Base-by-base conservation (phyloP, 2,113 vertebrate genomes). In the Eudyptes chrysolophus region DNA sequence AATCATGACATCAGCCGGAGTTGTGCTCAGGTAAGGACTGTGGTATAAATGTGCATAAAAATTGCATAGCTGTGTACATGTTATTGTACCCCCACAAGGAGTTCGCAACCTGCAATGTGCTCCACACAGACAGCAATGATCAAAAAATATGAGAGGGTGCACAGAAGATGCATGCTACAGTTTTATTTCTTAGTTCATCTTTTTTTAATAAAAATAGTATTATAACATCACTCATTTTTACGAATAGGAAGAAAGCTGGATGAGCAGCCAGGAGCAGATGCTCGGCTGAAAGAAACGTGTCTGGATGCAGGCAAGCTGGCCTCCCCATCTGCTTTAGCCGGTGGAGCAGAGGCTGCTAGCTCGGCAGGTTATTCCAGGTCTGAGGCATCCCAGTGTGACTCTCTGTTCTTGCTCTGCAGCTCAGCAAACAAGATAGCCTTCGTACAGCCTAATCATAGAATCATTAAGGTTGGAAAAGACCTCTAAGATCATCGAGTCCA, bases 301-400 rank as follows among this genome's bases (percentile, higher is more conserved):
- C 36, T 81, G 78, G 58, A 51, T 19, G 54, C 44, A 72, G 84
- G 32, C 12, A 68, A 55, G 68, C 38, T 42, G 44, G 14, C 7
- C 6, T 64, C 18, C 16, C 34, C 70, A 26, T n/a, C 60, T 69
- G 34, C 68, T 79, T 55, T 36, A 75, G 79, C 44, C 7, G 3
- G 30, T 0, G 0, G 26, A 65, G 51, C 60, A 26, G 64, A 51
- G 36, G 57, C 51, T 4, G 1, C 8, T 1, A 36, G 25, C 48
- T 66, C 3, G 0, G 1, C 49, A 66, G 20, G 62, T 76, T 80
- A 36, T 27, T 83, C 22, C 58, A 66, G 34, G 62, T 80, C 75
- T 83, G 79, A 85, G 60, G 49, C 0, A 0, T 4, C 71, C 71
- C 0, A 0, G 16, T 17, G 22, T 48, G 36, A 70, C 58, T 84